A percentile compares a stretch with the other conserved stretches of the same genome.
These are phyloP conservation scores for Mesorhabditis belari DNA, from an alignment of 2,888 invertebrate genomes.

Conservation along the genomic window DNA sequence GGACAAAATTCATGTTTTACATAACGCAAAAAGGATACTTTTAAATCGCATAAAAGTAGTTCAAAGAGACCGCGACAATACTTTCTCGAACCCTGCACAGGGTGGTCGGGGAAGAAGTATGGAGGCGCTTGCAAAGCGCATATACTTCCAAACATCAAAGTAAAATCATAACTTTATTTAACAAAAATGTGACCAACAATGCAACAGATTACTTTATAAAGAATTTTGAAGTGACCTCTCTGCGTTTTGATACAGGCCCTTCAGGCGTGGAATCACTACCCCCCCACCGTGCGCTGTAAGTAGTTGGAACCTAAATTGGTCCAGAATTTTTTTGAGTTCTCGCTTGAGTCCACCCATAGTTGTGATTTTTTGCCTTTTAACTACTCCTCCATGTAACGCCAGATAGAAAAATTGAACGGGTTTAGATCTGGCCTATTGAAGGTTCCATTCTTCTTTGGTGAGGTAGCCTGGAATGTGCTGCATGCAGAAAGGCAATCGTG, in stretches of 20 bases:
- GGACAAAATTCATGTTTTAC: too few relatives aligned
- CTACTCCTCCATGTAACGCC: too few relatives aligned
- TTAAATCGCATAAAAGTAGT: too few relatives aligned
- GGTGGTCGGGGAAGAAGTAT: too few relatives aligned
- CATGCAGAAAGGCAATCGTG: neutral
- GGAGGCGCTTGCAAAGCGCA: too few relatives aligned
- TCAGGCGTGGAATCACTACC: neutral
- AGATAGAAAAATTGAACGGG: slow-evolving; percentile 3
- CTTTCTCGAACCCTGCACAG: too few relatives aligned
- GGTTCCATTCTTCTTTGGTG: slow-evolving; percentile 4
- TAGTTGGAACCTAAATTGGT: slow-evolving; percentile 6
- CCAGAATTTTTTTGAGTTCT: neutral
- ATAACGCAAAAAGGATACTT: too few relatives aligned
- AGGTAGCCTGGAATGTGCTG: neutral
- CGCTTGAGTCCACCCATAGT: neutral
- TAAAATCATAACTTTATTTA: too few relatives aligned
- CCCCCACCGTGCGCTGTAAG: slow-evolving; percentile 6
- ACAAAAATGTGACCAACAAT: too few relatives aligned
- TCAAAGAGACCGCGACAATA: too few relatives aligned
- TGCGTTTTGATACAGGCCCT: slow-evolving; percentile 3
- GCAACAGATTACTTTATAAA: too few relatives aligned
- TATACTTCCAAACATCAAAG: too few relatives aligned
- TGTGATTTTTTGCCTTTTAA: neutral
- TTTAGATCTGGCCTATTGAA: slow-evolving; percentile 6
- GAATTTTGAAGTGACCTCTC: slow-evolving; percentile 3